These are phyloP conservation scores for Heliconius himera DNA, from an alignment of 1,140 invertebrate genomes.

Conservation along the genomic window DNA sequence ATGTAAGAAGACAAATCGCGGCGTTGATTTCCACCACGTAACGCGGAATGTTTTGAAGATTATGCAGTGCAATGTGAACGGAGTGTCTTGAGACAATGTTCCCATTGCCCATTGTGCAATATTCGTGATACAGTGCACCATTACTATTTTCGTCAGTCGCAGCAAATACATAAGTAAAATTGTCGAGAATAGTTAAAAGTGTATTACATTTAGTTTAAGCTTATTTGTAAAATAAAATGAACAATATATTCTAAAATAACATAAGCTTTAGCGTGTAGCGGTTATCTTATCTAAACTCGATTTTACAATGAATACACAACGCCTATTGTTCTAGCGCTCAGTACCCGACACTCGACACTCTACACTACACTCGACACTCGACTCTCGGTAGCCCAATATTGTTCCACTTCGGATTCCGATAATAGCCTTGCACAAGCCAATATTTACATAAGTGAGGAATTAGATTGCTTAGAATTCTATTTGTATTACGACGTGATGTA, in stretches of 20 bases:
- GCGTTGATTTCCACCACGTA: no score
- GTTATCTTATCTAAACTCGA: slow-evolving; percentile 1
- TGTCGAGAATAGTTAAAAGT: no score
- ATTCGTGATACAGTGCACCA: no score
- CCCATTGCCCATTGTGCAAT: no score
- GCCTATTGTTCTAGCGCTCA: neutral
- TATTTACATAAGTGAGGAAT: neutral
- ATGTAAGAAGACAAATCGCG: no score
- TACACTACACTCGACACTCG: neutral
- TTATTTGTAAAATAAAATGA: neutral
- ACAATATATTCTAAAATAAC: neutral
- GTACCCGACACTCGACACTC: neutral
- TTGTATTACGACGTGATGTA: no score
- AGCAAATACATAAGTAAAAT: no score
- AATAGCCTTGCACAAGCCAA: neutral
- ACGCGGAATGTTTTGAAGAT: no score
- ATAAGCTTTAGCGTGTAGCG: neutral
- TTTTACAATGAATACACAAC: neutral
- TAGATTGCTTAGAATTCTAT: neutral
- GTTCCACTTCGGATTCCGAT: neutral
- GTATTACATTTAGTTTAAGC: neutral
- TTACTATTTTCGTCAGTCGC: no score
- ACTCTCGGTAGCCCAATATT: neutral
- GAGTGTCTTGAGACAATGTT: no score
- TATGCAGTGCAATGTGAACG: no score